Evolutionary conservation across 2,888 invertebrate genomes (phyloP).

Genomic region (Bombylius discolor): DNA sequence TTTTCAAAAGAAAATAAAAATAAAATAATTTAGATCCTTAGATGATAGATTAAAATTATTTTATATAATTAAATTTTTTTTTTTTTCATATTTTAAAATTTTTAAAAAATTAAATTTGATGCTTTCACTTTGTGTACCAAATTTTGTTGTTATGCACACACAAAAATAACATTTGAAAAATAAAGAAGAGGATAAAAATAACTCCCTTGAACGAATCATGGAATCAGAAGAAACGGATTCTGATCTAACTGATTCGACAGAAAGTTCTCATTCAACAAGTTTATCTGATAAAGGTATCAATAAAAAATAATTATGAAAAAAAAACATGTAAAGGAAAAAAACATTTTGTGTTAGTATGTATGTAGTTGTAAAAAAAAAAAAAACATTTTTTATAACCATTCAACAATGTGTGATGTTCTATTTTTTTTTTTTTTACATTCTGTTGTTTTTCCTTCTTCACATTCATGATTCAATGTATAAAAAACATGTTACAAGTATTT

Average conservation of each 20-base stretch:
- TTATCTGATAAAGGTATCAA: constrained; percentile 21
- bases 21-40: neutral
- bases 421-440: neutral
- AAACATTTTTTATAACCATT: too few relatives aligned
- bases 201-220: constrained; percentile 27
- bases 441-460: too few relatives aligned
- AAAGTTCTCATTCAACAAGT: constrained; percentile 36
- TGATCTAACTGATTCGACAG: constrained; percentile 38
- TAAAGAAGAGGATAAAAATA: constrained; percentile 15
- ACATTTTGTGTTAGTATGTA: too few relatives aligned
- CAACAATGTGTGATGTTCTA: too few relatives aligned
- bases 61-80: too few relatives aligned
- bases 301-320: too few relatives aligned
- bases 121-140: neutral
- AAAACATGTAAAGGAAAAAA: neutral
- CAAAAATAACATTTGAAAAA: too few relatives aligned
- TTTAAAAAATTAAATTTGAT: neutral
- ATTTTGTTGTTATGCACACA: too few relatives aligned
- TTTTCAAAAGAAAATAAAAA: neutral
- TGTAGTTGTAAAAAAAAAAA: neutral
- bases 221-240: constrained; percentile 43
- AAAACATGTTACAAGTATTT: neutral
- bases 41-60: too few relatives aligned
- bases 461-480: neutral
- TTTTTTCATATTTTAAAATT: neutral